Base-by-base conservation (phyloP, 2,888 invertebrate species). In the Lasioglossum calceatum region DNA sequence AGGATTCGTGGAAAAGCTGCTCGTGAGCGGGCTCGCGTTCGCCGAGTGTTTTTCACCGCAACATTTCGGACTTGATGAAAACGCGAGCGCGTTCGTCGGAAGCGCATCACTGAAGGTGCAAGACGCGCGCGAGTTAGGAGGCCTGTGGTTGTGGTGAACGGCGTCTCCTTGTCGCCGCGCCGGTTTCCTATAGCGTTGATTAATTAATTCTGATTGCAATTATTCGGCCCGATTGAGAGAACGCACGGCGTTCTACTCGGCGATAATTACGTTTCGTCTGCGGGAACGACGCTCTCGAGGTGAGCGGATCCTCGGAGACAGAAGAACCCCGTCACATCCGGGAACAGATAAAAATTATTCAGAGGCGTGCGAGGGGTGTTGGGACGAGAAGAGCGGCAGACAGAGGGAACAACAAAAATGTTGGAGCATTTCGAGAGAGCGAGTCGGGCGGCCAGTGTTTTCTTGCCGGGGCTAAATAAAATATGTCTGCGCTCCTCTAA, bases 401-500 rank as follows among this genome's bases (percentile, higher is more conserved):
- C 58, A 50, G 27, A 19, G 32, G 47, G 44, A 42, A 27, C 71
- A 71, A 70, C 70, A 76, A 83, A 84, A 83, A 77, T 82, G 58
- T 32, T 3, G n/a, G 27, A 74, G 70, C 39, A 73, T 58, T 85
- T 32, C 83, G 74, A 74, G 83, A 50, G 74, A 58, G 74, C 67
- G 74, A 42, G 75, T 36, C 44, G 89, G 87, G 89, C 90, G 88
- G 81, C 58, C 87, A 81, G 85, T 87, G 87, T 91, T 89, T 88
- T 83, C 85, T 79, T 82, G 85, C 79, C 72, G 84, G 64, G n/a
- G 87, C 87, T 92, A 90, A 93, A 94, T 93, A 93, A 93, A 93
- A 94, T 94, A 94, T 93, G 91, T 92, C 87, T 84, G 87, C 89
- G 77, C 89, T 91, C 91, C 91, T 91, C 92, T 93, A 93, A 94